Conservation (phyloP, 2,797 vertebrate species). For the Argya squamiceps region DNA sequence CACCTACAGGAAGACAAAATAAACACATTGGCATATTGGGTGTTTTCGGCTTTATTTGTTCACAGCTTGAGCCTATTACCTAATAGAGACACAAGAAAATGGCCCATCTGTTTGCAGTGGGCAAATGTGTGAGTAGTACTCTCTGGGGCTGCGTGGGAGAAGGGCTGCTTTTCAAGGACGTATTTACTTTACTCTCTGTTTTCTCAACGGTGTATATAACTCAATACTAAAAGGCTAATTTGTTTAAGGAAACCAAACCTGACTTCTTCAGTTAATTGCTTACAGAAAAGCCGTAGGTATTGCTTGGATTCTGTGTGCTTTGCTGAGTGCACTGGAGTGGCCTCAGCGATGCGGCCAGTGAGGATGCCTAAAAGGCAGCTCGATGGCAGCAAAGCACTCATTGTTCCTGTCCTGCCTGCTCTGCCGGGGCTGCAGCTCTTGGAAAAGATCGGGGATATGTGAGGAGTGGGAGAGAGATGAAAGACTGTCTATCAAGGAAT, state of each 20-base stretch:
- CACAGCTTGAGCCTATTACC: conserved; percentile 72
- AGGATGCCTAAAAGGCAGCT: not conserved
- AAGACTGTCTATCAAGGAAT: conserved; percentile 38
- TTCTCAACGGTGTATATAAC: conserved; percentile 67
- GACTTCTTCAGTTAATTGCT: conserved; percentile 70
- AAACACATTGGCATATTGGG: conserved; percentile 67
- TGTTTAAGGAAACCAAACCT: conserved; percentile 69
- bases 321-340: conserved; percentile 29
- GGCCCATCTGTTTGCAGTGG: conserved; percentile 68
- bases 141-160: conserved; percentile 56
- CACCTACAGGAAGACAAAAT: conserved; percentile 65
- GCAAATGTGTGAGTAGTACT: conserved; percentile 59
- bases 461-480: not conserved
- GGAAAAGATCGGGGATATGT: not conserved
- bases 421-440: not conserved
- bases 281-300: conserved; percentile 51
- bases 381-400: not conserved
- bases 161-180: conserved; percentile 53
- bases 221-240: conserved; percentile 68
- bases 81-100: conserved; percentile 72
- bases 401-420: not conserved
- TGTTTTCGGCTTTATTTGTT: conserved; percentile 72
- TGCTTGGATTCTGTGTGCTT: conserved; percentile 29
- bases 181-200: conserved; percentile 69
- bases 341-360: fast-evolving